Conservation (phyloP, 1,140 invertebrate genomes). For the Tetranychus urticae region DNA sequence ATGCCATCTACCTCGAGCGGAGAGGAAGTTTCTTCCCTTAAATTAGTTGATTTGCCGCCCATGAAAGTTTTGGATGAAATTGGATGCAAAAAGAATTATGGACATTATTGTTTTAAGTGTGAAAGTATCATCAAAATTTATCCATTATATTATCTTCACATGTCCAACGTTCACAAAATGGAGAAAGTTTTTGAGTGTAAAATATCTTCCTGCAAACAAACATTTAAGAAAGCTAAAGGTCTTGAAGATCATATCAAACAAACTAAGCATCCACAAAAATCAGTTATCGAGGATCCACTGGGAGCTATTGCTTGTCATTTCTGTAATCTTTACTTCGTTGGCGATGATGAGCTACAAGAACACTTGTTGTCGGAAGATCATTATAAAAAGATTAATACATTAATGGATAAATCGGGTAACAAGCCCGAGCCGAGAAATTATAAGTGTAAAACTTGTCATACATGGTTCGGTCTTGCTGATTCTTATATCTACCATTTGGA, state of each 20-base stretch:
- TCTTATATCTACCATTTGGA: conserved; percentile 17
- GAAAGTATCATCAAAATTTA: conserved; percentile 16
- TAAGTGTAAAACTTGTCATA: conserved; percentile 17
- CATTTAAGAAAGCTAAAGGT: conserved; percentile 11
- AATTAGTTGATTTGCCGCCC: conserved; percentile 10
- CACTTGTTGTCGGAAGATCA: conserved; percentile 15
- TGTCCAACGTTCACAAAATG: conserved; percentile 15
- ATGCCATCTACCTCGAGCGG: conserved; percentile 3
- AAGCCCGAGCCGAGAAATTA: conserved; percentile 16
- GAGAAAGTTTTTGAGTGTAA: conserved; percentile 15
- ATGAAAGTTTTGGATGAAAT: conserved; percentile 13
- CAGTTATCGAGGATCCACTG: conserved; percentile 7
- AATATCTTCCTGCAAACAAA: conserved; percentile 12
- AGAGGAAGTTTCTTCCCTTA: not conserved
- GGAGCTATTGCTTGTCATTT: conserved; percentile 6
- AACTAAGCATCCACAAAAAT: conserved; percentile 6
- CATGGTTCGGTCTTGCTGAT: conserved; percentile 16
- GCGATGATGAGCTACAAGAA: conserved; percentile 13
- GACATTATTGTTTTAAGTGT: conserved; percentile 16
- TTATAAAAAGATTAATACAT: conserved; percentile 13
- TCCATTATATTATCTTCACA: conserved; percentile 15
- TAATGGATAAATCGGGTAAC: conserved; percentile 14
- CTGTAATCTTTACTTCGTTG: conserved; percentile 15
- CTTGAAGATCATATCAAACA: conserved; percentile 10
- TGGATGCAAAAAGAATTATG: conserved; percentile 14